Evolutionary conservation across 2,797 vertebrate species (phyloP).

Genomic region (Agapornis canus): DNA sequence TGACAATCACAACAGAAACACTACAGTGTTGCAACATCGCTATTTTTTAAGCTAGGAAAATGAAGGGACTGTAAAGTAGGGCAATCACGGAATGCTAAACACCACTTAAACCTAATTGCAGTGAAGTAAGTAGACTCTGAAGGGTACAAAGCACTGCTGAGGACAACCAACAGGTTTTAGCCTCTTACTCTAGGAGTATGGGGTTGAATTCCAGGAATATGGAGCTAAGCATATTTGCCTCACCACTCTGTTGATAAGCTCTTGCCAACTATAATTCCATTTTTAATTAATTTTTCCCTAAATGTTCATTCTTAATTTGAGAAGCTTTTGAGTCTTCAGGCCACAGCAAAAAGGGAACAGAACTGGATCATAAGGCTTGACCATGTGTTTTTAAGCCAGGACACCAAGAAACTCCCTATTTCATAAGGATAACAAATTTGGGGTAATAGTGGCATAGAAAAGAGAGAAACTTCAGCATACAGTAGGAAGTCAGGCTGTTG

Average conservation of each 20-base stretch:
- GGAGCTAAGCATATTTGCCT: not conserved
- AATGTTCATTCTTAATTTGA: not conserved
- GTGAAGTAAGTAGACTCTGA: not conserved
- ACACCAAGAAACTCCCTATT: not conserved
- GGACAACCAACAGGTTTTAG: not conserved
- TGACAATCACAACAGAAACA: constrained; percentile 77
- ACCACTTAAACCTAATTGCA: not conserved
- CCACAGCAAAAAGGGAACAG: not conserved
- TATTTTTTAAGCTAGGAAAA: constrained; percentile 52
- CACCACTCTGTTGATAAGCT: not conserved
- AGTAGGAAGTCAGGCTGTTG: not conserved
- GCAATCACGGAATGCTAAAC: constrained; percentile 26
- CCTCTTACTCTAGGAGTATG: not conserved
- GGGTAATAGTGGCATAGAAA: not conserved
- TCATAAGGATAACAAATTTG: not conserved
- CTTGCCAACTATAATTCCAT: not conserved
- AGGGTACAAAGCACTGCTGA: not conserved
- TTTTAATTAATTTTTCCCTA: not conserved
- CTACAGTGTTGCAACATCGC: constrained; percentile 47
- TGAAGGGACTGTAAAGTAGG: constrained; percentile 32
- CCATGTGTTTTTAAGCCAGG: not conserved
- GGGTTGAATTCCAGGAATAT: not conserved
- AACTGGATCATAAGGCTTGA: not conserved
- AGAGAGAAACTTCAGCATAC: not conserved
- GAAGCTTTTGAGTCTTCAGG: not conserved